Conservation (phyloP, 1,140 invertebrate genomes). For the Gonatopus flavifemur region DNA sequence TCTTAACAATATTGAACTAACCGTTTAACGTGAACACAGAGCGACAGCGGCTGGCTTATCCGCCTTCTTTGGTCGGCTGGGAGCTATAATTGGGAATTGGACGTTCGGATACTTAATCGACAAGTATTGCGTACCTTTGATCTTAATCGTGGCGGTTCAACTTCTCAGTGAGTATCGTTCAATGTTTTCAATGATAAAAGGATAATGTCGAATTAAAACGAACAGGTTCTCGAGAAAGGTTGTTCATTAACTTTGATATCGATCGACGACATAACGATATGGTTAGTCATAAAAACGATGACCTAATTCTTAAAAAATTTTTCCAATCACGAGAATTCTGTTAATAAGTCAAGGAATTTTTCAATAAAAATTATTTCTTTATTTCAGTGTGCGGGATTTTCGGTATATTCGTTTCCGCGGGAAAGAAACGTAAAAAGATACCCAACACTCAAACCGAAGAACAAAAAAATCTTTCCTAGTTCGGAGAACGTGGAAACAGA, state of each 20-base stretch:
- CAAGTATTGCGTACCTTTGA: slow-evolving; percentile 42
- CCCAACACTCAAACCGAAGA: too few relatives aligned
- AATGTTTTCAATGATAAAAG: not conserved
- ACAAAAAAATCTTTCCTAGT: too few relatives aligned
- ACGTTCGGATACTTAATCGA: slow-evolving; percentile 52
- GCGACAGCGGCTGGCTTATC: slow-evolving; percentile 48
- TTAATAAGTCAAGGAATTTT: slow-evolving; percentile 1
- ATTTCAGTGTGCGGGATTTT: slow-evolving; percentile 35
- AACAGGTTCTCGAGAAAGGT: too few relatives aligned
- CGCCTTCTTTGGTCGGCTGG: slow-evolving; percentile 42
- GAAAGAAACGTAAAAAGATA: slow-evolving; percentile 18
- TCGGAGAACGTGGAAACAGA: too few relatives aligned
- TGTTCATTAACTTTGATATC: too few relatives aligned
- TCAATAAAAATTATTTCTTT: too few relatives aligned
- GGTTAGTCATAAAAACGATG: too few relatives aligned
- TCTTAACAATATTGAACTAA: too few relatives aligned
- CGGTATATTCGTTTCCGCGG: slow-evolving; percentile 26
- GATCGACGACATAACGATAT: too few relatives aligned
- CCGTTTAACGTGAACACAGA: slow-evolving; percentile 29
- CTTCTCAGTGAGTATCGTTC: slow-evolving; percentile 37
- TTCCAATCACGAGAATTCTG: not conserved
- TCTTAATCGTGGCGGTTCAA: slow-evolving; percentile 40
- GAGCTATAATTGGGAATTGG: slow-evolving; percentile 43
- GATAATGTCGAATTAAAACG: too few relatives aligned
- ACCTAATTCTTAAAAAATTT: too few relatives aligned